Evolutionary conservation across 1,140 invertebrate species (phyloP).

Genomic region (Leptopilina boulardi): DNA sequence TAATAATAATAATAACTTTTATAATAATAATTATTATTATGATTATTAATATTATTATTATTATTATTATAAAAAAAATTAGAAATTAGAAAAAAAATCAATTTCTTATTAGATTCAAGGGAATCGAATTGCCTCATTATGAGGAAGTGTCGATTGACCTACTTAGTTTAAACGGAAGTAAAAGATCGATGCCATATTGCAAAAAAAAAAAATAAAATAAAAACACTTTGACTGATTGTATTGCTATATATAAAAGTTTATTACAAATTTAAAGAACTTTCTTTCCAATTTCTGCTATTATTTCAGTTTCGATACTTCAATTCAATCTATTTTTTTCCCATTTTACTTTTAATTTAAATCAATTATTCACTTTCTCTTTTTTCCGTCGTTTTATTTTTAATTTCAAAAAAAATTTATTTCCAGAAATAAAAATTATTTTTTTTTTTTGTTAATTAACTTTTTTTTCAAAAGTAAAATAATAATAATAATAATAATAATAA

Average conservation of each 20-base stretch:
- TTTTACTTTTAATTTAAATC: too few relatives aligned
- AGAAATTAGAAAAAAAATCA: neutral
- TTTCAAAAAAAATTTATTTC: too few relatives aligned
- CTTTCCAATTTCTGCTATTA: neutral
- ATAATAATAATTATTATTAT: too few relatives aligned
- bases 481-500: too few relatives aligned
- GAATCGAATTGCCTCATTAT: neutral
- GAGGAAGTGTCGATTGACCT: conserved; percentile 6
- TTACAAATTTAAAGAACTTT: neutral
- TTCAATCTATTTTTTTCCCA: too few relatives aligned
- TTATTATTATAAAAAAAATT: neutral
- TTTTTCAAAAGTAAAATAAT: too few relatives aligned
- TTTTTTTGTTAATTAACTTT: too few relatives aligned
- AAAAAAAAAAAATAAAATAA: neutral
- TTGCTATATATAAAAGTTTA: conserved; percentile 14
- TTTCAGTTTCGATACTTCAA: neutral
- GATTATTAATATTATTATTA: too few relatives aligned
- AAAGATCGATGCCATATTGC: conserved; percentile 7
- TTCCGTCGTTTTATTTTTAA: neutral
- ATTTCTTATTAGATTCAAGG: neutral
- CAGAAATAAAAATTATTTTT: too few relatives aligned
- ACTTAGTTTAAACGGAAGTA: neutral
- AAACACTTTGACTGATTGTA: conserved; percentile 10
- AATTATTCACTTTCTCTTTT: neutral
- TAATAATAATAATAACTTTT: too few relatives aligned